These are phyloP conservation scores for Synodontis membranacea DNA, from an alignment of 2,113 vertebrate species.

Conservation along the genomic window DNA sequence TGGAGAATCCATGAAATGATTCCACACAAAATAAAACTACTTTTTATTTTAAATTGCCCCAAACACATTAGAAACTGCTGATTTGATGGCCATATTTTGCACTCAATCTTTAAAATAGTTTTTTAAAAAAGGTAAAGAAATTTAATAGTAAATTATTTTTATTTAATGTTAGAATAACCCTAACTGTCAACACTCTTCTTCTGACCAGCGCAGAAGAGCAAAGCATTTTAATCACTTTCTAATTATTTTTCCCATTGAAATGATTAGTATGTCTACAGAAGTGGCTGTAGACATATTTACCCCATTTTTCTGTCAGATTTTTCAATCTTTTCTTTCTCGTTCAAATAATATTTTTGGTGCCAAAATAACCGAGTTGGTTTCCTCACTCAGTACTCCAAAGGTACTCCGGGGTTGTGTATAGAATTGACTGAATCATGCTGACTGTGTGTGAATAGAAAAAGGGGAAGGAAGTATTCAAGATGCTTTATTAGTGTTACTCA, in stretches of 20 bases:
- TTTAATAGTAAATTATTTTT: neutral
- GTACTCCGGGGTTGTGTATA: neutral
- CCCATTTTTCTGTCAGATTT: neutral
- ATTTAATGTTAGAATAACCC: neutral
- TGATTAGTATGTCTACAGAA: constrained; percentile 20
- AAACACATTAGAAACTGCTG: neutral
- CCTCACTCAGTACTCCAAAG: neutral
- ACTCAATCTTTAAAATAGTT: neutral
- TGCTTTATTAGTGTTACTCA: constrained; percentile 8
- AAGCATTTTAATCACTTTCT: constrained; percentile 21
- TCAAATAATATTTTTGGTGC: neutral
- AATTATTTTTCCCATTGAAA: neutral
- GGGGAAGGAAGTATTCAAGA: neutral
- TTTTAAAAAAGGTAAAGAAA: neutral
- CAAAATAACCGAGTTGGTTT: neutral
- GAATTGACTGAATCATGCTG: constrained; percentile 19
- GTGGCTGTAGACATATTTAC: neutral
- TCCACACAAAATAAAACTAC: neutral
- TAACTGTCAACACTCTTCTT: too few species aligned
- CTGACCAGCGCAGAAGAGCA: neutral
- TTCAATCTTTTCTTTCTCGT: neutral
- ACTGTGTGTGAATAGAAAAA: neutral
- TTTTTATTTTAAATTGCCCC: neutral
- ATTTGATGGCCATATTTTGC: neutral
- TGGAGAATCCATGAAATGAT: neutral